Evolutionary conservation across 2,113 vertebrate species (phyloP).

Genomic region (Oreochromis niloticus): DNA sequence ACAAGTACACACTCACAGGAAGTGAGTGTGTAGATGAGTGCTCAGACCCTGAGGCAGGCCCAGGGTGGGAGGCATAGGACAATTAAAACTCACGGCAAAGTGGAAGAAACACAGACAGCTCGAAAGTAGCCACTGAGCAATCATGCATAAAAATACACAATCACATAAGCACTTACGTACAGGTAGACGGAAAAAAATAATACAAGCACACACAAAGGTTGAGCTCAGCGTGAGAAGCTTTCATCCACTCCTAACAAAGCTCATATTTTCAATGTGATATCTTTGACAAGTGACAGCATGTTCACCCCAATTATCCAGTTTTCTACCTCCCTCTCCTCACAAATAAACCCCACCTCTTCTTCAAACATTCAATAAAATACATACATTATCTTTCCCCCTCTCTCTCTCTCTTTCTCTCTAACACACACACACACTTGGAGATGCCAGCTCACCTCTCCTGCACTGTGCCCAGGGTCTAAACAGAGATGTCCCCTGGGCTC

Average conservation of each 20-base stretch:
- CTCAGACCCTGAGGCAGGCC: slow-evolving; percentile 15
- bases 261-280: slow-evolving; percentile 32
- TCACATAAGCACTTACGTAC: background rate
- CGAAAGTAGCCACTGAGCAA: slow-evolving; percentile 8
- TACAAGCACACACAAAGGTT: background rate
- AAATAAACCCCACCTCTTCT: slow-evolving; percentile 5
- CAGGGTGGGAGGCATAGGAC: slow-evolving; percentile 19
- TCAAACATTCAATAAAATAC: background rate
- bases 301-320: slow-evolving; percentile 45
- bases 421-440: background rate
- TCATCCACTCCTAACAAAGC: slow-evolving; percentile 30
- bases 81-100: slow-evolving; percentile 47
- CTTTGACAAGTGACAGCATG: slow-evolving; percentile 44
- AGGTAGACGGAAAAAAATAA: background rate
- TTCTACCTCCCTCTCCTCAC: background rate
- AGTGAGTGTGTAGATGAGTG: background rate
- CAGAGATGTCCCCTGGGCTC: slow-evolving; percentile 41
- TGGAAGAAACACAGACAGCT: slow-evolving; percentile 13
- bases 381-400: background rate
- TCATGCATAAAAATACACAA: slow-evolving; percentile 6
- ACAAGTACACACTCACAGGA: background rate
- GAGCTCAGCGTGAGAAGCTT: slow-evolving; percentile 20
- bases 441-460: background rate
- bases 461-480: slow-evolving; percentile 29
- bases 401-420: too few species aligned